Conservation (phyloP, 1,140 invertebrate species). For the Reticulitermes speratus region DNA sequence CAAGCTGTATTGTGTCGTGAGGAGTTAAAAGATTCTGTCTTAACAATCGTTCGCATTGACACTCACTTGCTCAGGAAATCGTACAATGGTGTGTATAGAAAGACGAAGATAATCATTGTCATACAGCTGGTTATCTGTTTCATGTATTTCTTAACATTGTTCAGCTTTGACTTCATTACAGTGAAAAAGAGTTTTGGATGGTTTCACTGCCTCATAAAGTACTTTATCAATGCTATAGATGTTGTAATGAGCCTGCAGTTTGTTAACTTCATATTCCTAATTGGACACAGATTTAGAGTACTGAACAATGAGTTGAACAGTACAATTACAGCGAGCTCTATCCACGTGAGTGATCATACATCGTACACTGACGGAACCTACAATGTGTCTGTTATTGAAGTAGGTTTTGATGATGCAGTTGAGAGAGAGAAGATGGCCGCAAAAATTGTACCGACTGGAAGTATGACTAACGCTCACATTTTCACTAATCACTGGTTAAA, state of each 20-base stretch:
- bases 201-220: neutral
- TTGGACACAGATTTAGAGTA: neutral
- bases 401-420: neutral
- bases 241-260: neutral
- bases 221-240: neutral
- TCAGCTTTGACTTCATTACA: neutral
- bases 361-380: neutral
- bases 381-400: neutral
- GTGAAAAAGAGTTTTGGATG: neutral
- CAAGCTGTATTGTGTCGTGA: neutral
- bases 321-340: neutral
- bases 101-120: neutral
- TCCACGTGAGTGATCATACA: neutral
- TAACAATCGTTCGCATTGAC: neutral
- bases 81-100: neutral
- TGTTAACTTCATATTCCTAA: neutral
- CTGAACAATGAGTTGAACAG: neutral
- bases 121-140: neutral
- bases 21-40: neutral
- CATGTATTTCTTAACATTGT: neutral
- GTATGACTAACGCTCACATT: neutral
- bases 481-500: neutral
- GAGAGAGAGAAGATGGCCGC: neutral
- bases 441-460: neutral
- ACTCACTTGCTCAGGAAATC: neutral